Evolutionary conservation across 2,888 invertebrate species (phyloP), one percentile per base, ranked within the genome.

Genomic region (Morpho deidamia): DNA sequence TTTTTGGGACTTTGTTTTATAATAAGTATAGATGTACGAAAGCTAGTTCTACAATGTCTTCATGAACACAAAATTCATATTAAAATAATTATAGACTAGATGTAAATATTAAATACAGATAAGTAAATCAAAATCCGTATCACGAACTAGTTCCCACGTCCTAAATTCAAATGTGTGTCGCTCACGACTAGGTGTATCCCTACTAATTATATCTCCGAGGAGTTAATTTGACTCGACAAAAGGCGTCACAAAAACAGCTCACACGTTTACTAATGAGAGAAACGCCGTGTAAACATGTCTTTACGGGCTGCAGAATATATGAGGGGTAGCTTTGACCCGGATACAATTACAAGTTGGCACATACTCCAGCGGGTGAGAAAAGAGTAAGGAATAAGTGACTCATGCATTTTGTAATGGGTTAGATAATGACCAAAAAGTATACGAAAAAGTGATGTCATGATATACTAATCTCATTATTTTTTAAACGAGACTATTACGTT

Each of bases 181-280:
- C 14, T 11, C 49, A 44, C 42, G 50, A 1, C 46, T 44, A 47
- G 40, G n/a, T 44, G 44, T 41, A 44, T 44, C 34, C 42, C 50
- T 44, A 58, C 51, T 50, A 50, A 54, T 49, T 47, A 58, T 51
- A 56, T 54, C 47, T 45, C 42, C 8, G 43, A 54, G 47, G 48
- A 48, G 51, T 55, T 51, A 55, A 55, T 51, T 55, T 55, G 41
- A 43, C 52, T 52, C 23, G 43, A 58, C 58, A 58, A 55, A 55
- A 58, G 58, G 43, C 51, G 43, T 55, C 51, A 51, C 45, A 58
- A 58, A 58, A 58, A 58, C 58, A 55, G 12, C 51, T 55, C 45
- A 8, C 51, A 51, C 44, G 56, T 44, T 40, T 47, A 46, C 58
- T 58, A 58, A 58, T 58, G 58, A 58, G 58, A 51, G 58, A 55